Percentiles rank a stretch among this genome's conserved stretches.
These are phyloP conservation scores for Oxytorus armatus DNA, from an alignment of 2,888 invertebrate genomes.

Conservation along the genomic window DNA sequence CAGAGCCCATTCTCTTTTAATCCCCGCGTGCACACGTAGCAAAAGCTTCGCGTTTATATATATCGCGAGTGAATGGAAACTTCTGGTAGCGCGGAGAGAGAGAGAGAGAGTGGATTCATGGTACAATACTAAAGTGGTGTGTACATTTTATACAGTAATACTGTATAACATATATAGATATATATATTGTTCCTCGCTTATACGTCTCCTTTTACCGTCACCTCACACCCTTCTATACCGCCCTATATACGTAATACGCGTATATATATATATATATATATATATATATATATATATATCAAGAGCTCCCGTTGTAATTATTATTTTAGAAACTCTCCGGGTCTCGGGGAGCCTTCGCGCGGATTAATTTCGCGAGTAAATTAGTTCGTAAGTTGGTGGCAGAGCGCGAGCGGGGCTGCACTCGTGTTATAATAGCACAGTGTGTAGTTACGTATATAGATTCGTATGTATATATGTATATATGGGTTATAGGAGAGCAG, in stretches of 20 bases:
- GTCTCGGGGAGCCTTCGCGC: slow-evolving; percentile 72
- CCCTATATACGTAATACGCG: no score
- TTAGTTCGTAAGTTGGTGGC: slow-evolving; percentile 74
- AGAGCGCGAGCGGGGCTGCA: slow-evolving; percentile 57
- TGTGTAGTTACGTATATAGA: not conserved
- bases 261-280: not conserved
- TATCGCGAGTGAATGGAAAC: slow-evolving; percentile 28
- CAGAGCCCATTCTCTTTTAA: slow-evolving; percentile 71
- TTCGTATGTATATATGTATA: not conserved
- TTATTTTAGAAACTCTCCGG: slow-evolving; percentile 75
- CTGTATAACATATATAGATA: not conserved
- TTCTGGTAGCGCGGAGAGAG: slow-evolving; percentile 27
- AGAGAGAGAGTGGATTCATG: slow-evolving; percentile 26
- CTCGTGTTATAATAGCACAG: slow-evolving; percentile 53
- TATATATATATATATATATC: slow-evolving; percentile 21
- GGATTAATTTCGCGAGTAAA: slow-evolving; percentile 77
- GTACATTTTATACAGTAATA: slow-evolving; percentile 18
- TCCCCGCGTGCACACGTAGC: slow-evolving; percentile 41
- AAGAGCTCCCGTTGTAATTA: slow-evolving; percentile 70
- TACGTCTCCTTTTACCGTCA: slow-evolving; percentile 29
- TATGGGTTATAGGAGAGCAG: slow-evolving; percentile 14
- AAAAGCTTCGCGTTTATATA: not conserved
- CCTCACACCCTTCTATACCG: slow-evolving; percentile 2
- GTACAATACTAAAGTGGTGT: slow-evolving; percentile 43
- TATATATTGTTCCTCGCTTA: slow-evolving; percentile 12